A percentile compares a stretch with the other conserved stretches of the same genome.
phyloP scores from a whole-genome alignment of 2,888 invertebrate genomes.

The Calliopum simillimum region DNA sequence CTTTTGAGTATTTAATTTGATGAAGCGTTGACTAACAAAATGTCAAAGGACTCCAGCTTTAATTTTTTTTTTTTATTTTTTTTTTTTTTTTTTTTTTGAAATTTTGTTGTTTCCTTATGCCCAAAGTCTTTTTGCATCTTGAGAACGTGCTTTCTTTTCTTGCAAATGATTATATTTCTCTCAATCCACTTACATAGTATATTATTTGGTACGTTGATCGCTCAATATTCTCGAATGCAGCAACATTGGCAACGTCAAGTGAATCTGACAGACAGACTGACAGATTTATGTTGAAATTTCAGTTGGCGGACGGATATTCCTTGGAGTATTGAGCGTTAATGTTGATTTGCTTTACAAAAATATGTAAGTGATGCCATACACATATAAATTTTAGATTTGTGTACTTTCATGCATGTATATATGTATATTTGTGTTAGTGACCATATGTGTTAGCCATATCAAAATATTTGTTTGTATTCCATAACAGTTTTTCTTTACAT shows the following conservation, averaged over 20 bases:
- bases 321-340: neutral
- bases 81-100: neutral
- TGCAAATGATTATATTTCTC: no score
- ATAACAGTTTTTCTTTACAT: neutral
- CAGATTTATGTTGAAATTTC: neutral
- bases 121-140: no score
- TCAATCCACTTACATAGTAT: no score
- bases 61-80: neutral
- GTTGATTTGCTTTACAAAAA: neutral
- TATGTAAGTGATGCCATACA: no score
- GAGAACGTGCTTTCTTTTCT: no score
- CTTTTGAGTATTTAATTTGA: neutral
- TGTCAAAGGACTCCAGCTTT: neutral
- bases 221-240: conserved; percentile 13
- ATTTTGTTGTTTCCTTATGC: neutral
- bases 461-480: neutral
- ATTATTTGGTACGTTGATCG: conserved; percentile 19
- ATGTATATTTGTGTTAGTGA: neutral
- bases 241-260: conserved; percentile 12
- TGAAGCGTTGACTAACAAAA: no score
- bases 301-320: neutral
- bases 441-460: neutral
- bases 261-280: conserved; percentile 7
- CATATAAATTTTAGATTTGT: neutral
- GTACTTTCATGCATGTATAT: neutral